These are phyloP conservation scores for Drosophila willistoni DNA, from an alignment of 1,140 invertebrate genomes.

Conservation along the genomic window DNA sequence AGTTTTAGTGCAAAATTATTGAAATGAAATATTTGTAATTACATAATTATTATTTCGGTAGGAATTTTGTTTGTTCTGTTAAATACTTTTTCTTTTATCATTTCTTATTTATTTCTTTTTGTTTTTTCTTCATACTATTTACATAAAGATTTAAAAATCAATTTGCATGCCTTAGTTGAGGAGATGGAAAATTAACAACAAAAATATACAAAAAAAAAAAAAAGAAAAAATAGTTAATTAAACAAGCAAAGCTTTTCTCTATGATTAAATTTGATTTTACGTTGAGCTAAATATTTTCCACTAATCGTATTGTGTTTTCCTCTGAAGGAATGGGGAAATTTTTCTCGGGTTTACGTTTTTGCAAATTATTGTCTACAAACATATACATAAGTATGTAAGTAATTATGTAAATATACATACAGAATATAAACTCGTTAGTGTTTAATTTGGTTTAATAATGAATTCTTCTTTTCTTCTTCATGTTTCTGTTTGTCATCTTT, in stretches of 20 bases:
- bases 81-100: constrained; percentile 47
- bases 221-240: constrained; percentile 6
- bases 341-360: constrained; percentile 2
- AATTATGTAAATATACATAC: constrained; percentile 12
- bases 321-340: constrained; percentile 8
- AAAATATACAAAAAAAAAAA: constrained; percentile 32
- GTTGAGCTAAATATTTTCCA: background rate
- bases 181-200: constrained; percentile 9
- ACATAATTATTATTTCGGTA: constrained; percentile 67
- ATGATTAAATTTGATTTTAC: constrained; percentile 38
- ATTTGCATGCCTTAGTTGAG: constrained; percentile 28
- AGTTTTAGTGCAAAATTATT: constrained; percentile 56
- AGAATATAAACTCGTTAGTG: constrained; percentile 50
- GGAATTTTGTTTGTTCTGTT: constrained; percentile 77
- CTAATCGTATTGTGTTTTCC: constrained; percentile 36
- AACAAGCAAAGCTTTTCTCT: constrained; percentile 44
- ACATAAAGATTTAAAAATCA: constrained; percentile 47
- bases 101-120: background rate
- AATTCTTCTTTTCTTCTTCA: constrained; percentile 27
- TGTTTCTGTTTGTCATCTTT: constrained; percentile 27
- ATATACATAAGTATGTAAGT: constrained; percentile 40
- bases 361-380: constrained; percentile 80
- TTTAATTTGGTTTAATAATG: constrained; percentile 21
- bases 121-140: constrained; percentile 56
- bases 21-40: constrained; percentile 40